Evolutionary conservation across 2,113 vertebrate genomes (phyloP).

Genomic region (Acrocephalus kingi): DNA sequence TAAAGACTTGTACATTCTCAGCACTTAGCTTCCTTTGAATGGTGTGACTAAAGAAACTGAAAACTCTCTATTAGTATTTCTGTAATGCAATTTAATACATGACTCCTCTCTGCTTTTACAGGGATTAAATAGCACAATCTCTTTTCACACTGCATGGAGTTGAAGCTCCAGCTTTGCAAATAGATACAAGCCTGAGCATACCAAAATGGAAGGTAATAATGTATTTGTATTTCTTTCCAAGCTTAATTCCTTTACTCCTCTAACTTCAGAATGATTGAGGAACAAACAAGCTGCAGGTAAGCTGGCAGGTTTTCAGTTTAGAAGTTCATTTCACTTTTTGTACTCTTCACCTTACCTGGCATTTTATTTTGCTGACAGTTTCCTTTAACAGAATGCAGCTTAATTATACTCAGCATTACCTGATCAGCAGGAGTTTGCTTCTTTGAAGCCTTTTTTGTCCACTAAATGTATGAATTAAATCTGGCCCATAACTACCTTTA

Average conservation of each 20-base stretch:
- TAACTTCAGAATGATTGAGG: not conserved
- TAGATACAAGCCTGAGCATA: not conserved
- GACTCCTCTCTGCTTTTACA: not conserved
- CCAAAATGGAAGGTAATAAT: not conserved
- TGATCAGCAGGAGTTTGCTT: conserved; percentile 11
- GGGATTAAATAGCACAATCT: not conserved
- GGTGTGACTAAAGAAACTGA: not conserved
- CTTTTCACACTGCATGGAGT: not conserved
- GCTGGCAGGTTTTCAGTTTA: not conserved
- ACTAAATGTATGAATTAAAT: not conserved
- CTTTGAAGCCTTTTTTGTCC: not conserved
- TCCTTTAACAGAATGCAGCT: conserved; percentile 14
- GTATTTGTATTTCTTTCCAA: not conserved
- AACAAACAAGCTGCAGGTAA: conserved; percentile 22
- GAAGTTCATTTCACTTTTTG: not conserved
- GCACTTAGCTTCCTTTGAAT: not conserved
- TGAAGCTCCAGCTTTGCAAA: not conserved
- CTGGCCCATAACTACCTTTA: not conserved
- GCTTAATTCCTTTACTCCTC: not conserved
- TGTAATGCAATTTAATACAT: conserved; percentile 35
- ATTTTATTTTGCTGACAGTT: conserved; percentile 52
- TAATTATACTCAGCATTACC: conserved; percentile 29
- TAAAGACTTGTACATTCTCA: not conserved
- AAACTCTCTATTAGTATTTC: conserved; percentile 1
- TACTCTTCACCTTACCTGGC: not conserved